phyloP scores from a whole-genome alignment of 2,797 vertebrate species.

The Rhinichthys osculus region DNA sequence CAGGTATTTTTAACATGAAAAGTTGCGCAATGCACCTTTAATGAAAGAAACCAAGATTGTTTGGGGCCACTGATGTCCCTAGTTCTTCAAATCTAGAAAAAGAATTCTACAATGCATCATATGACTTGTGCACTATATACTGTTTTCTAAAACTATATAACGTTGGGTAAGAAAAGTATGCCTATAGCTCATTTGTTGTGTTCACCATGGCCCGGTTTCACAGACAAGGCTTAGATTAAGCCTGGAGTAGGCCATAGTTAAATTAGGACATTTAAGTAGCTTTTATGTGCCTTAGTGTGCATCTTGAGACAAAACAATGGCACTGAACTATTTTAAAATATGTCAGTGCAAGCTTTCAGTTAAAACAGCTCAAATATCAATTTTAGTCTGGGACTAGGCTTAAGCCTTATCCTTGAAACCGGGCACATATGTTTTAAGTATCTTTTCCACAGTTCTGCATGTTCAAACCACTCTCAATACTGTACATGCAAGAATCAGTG shows the following conservation, averaged over 20 bases:
- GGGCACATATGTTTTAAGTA: background rate
- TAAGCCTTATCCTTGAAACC: background rate
- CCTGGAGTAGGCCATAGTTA: background rate
- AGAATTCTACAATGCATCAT: background rate
- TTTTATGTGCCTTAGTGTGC: background rate
- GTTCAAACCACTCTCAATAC: background rate
- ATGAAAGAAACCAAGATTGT: no score
- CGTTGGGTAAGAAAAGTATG: background rate
- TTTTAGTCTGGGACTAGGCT: background rate
- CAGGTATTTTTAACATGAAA: no score
- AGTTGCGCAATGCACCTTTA: no score
- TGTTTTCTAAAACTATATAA: background rate
- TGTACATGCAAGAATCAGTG: background rate
- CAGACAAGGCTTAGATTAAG: background rate
- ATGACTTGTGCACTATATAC: background rate
- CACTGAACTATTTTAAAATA: background rate
- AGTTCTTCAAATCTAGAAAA: no score
- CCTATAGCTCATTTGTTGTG: background rate
- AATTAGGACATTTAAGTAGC: background rate
- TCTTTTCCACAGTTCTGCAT: background rate
- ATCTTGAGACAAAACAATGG: background rate
- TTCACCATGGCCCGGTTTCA: background rate
- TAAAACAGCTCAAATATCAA: background rate
- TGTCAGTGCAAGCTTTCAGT: background rate
- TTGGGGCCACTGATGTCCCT: no score